Evolutionary conservation across 2,113 vertebrate species (phyloP).

Genomic region (Microtus richardsoni): DNA sequence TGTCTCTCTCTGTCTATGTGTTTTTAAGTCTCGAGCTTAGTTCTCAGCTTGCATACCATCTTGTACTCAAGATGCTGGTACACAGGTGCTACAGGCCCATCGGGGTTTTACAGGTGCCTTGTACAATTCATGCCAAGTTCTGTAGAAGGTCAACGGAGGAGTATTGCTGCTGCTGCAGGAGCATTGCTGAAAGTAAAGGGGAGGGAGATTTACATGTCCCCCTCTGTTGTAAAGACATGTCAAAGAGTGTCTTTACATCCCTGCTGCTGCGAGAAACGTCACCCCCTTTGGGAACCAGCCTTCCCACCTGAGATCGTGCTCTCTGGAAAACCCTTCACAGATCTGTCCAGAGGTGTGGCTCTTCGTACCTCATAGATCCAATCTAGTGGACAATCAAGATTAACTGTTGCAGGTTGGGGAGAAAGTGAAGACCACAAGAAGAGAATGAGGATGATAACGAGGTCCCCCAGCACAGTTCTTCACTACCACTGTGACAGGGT

Average conservation of each 20-base stretch:
- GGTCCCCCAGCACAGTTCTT: background rate
- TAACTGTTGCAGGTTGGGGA: too few species aligned
- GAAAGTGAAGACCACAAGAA: background rate
- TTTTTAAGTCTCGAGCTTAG: too few species aligned
- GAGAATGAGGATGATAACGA: background rate
- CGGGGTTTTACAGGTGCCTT: background rate
- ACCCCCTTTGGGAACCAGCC: background rate
- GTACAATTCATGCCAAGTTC: background rate
- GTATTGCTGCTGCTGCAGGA: too few species aligned
- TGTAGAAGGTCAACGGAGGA: background rate
- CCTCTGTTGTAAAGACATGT: background rate
- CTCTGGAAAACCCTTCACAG: background rate
- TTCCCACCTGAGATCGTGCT: background rate
- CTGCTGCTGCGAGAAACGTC: background rate
- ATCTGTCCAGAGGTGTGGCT: background rate
- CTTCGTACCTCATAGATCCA: background rate
- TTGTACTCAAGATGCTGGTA: too few species aligned
- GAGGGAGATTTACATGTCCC: fast-evolving
- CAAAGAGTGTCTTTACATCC: background rate
- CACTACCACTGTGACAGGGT: too few species aligned
- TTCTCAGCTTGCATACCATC: too few species aligned
- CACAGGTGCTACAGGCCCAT: too few species aligned
- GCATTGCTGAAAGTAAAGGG: too few species aligned
- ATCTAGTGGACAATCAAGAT: background rate
- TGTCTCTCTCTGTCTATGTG: too few species aligned